Percentiles rank a stretch among this genome's conserved stretches.
Conservation (phyloP, 1,140 invertebrate species). For the Zophobas atratus region DNA sequence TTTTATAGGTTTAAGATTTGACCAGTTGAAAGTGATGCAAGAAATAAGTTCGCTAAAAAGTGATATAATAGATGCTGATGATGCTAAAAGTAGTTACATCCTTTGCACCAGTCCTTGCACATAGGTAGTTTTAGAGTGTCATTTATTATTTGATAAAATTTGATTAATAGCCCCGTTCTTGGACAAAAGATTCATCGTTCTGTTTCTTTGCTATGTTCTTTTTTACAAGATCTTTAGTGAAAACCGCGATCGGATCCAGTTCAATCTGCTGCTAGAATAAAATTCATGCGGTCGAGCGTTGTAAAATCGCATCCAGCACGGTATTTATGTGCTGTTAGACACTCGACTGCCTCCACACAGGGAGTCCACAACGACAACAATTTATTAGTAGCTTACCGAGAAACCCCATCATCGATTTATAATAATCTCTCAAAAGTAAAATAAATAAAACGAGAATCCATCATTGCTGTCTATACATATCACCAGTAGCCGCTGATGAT, state of each 20-base stretch:
- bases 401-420: conserved; percentile 22
- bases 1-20: no score
- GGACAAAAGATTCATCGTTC: no score
- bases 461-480: conserved; percentile 15
- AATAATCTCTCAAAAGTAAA: background rate
- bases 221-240: no score
- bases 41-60: no score
- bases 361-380: conserved; percentile 56
- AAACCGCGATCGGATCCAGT: background rate
- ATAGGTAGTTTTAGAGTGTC: no score
- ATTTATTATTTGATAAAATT: no score
- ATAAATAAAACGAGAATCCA: background rate
- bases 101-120: no score
- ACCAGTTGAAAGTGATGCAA: no score
- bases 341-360: conserved; percentile 51
- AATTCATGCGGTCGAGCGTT: conserved; percentile 5
- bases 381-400: conserved; percentile 52
- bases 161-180: no score
- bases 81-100: no score
- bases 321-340: conserved; percentile 57
- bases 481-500: conserved; percentile 41
- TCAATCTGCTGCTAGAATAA: background rate
- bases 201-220: no score
- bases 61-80: no score
- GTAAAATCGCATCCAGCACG: background rate